Base-by-base conservation (phyloP, 2,113 vertebrate species). In the Athene cunicularia region DNA sequence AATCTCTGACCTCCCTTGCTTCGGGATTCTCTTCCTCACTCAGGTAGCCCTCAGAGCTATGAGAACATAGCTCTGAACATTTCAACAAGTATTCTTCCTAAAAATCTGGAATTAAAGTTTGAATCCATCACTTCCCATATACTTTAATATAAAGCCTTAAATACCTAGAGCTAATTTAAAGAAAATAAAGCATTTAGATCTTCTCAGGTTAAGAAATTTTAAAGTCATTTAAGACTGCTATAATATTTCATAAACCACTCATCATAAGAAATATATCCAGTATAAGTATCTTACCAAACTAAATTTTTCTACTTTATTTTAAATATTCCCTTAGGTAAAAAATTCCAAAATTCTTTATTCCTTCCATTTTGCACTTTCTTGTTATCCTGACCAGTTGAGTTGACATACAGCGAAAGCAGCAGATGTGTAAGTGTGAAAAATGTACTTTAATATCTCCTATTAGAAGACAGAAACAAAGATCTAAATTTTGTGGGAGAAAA, bases 41-140 rank as follows among this genome's bases (percentile, higher is more conserved):
- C 6, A 1, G 2, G 0, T 39, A 12, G 1, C 11, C 13, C 24
- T 92, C 39, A 26, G 74, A 82, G n/a, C 17, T 55, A 6, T 6
- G 30, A 80, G 22, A 47, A 43, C 26, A 64, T 1, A 35, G 13
- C 8, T 66, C 59, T 43, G 33, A 88, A 37, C 26, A 21, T 52
- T 50, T 88, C 39, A 47, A 50, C 11, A 76, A 83, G 47, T 22
- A 21, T 35, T 70, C 12, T 24, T 55, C 35, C 23, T 39, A 66
- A 56, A 82, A 73, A 12, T 37, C 7, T 37, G 7, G 33, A 73
- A 63, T 64, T 18, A n/a, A 20, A 47, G 15, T 63, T 73, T 53
- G 16, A 8, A 5, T 22, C 6, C 45, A 47, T 21, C 45, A 21
- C 45, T 47, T 6, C 12, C 1, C 3, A 21, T 39, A 58, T 39